Evolutionary conservation across 2,797 vertebrate species (phyloP).

Genomic region (Enteromius fasciolatus): DNA sequence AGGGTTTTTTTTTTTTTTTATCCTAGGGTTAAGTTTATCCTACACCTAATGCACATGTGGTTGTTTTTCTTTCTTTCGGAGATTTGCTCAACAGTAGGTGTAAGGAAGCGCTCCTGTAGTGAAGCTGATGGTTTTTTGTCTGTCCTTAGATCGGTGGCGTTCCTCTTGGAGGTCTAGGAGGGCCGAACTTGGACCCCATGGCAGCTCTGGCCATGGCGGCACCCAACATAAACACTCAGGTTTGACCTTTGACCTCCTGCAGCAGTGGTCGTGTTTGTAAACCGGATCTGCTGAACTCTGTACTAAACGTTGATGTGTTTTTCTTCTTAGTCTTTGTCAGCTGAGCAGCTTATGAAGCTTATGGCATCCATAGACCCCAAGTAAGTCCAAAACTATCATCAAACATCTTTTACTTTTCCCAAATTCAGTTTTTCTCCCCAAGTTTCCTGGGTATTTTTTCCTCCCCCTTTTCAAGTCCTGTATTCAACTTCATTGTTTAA

Average conservation of each 20-base stretch:
- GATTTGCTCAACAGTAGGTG: too few relatives aligned
- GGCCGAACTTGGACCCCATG: slow-evolving; percentile 92
- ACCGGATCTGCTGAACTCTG: not conserved
- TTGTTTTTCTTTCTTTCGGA: too few relatives aligned
- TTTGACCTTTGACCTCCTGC: slow-evolving; percentile 55
- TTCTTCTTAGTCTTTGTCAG: slow-evolving; percentile 85
- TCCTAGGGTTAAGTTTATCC: too few relatives aligned
- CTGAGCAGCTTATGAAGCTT: slow-evolving; percentile 95
- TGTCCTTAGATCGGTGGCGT: slow-evolving; percentile 86
- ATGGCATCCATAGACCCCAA: slow-evolving; percentile 99
- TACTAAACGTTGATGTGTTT: not conserved
- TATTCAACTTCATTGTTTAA: too few relatives aligned
- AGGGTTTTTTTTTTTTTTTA: too few relatives aligned
- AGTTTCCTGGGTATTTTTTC: too few relatives aligned
- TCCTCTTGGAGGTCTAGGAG: slow-evolving; percentile 90
- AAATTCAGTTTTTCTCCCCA: not conserved
- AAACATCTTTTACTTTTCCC: not conserved
- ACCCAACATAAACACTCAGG: slow-evolving; percentile 94
- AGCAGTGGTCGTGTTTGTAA: not conserved
- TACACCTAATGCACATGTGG: too few relatives aligned
- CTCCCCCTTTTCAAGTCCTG: too few relatives aligned
- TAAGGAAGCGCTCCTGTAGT: too few relatives aligned
- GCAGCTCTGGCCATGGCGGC: slow-evolving; percentile 93
- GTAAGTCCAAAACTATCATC: slow-evolving; percentile 77
- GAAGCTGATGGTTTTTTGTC: not conserved